Conservation (phyloP, 2,113 vertebrate genomes). For the Pollachius pollachius region DNA sequence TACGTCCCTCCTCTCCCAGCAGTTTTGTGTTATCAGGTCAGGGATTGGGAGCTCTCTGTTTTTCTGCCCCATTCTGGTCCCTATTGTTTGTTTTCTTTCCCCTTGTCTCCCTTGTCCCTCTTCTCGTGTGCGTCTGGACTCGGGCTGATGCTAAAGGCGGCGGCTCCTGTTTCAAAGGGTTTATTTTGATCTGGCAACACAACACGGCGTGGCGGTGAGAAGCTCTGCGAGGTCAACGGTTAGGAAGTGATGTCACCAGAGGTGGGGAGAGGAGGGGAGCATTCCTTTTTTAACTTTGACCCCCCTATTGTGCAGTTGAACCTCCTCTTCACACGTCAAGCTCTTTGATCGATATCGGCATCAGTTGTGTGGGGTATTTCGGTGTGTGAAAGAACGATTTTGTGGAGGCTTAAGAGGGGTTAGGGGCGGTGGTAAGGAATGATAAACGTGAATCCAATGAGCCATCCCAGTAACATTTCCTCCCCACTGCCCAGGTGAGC, state of each 20-base stretch:
- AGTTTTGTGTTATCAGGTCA: too few relatives aligned
- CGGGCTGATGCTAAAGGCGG: conserved; percentile 55
- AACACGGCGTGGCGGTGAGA: conserved; percentile 25
- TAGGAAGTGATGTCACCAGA: conserved; percentile 61
- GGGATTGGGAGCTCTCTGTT: conserved; percentile 8
- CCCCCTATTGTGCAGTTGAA: conserved; percentile 49
- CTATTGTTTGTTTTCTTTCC: conserved; percentile 36
- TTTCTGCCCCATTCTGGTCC: conserved; percentile 37
- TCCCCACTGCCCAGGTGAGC: not conserved
- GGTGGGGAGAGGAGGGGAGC: too few relatives aligned
- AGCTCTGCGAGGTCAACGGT: conserved; percentile 35
- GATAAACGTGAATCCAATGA: too few relatives aligned
- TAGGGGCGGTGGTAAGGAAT: too few relatives aligned
- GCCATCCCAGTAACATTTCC: too few relatives aligned
- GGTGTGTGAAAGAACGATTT: too few relatives aligned
- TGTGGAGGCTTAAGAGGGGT: too few relatives aligned
- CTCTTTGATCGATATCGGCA: not conserved
- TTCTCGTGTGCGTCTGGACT: conserved; percentile 34
- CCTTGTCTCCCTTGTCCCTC: conserved; percentile 12
- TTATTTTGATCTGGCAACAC: conserved; percentile 52
- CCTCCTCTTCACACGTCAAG: conserved; percentile 34
- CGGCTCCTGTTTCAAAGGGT: conserved; percentile 64
- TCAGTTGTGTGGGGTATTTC: too few relatives aligned
- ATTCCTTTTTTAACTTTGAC: conserved; percentile 38
- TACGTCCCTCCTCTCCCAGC: not conserved